Evolutionary conservation across 2,797 vertebrate genomes (phyloP).

Genomic region (Clarias fuscus): DNA sequence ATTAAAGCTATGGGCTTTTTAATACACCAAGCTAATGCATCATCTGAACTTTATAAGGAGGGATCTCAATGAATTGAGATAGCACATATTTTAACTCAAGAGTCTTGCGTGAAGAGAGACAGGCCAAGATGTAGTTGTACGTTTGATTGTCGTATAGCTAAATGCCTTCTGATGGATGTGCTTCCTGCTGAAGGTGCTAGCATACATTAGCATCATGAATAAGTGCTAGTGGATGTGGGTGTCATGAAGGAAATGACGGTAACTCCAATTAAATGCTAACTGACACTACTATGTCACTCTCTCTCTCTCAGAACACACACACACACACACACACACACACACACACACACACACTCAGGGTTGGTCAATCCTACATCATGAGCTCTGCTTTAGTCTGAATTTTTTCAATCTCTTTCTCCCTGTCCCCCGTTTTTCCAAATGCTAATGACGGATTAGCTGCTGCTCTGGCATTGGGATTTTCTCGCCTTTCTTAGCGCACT

Average conservation of each 20-base stretch:
- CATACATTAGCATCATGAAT: conserved; percentile 32
- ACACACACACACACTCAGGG: conserved; percentile 24
- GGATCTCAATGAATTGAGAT: background rate
- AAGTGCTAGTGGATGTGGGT: conserved; percentile 25
- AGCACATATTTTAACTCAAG: background rate
- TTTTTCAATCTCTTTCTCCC: conserved; percentile 34
- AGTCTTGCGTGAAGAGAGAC: background rate
- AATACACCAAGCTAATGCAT: background rate
- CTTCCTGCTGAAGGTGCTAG: conserved; percentile 6
- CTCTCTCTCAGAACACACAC: background rate
- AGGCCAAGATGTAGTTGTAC: conserved; percentile 1
- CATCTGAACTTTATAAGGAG: background rate
- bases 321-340: background rate
- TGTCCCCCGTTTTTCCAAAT: conserved; percentile 47
- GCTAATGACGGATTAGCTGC: conserved; percentile 57
- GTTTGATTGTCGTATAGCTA: background rate
- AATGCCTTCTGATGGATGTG: conserved; percentile 8
- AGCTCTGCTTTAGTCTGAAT: conserved; percentile 31
- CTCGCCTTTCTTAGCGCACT: conserved; percentile 43
- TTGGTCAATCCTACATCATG: conserved; percentile 36
- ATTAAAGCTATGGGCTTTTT: conserved; percentile 5
- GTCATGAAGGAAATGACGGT: conserved; percentile 40
- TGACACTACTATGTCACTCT: background rate
- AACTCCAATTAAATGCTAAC: conserved; percentile 40
- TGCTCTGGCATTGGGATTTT: conserved; percentile 46